phyloP scores from a whole-genome alignment of 2,888 invertebrate genomes.

The Netelia virgata region DNA sequence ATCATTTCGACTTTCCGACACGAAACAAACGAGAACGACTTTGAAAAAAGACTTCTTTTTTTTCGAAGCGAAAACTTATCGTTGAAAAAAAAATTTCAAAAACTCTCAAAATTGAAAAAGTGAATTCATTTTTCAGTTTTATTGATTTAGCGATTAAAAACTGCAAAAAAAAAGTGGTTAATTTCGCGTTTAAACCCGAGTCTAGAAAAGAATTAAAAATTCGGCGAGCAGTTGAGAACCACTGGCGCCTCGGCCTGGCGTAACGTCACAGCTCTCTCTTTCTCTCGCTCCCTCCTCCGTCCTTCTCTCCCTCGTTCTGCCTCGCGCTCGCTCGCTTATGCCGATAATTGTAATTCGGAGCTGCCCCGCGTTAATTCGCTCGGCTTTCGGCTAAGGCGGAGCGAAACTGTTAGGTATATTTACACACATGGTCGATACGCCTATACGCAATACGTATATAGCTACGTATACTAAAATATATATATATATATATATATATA shows the following conservation, averaged over 20 bases:
- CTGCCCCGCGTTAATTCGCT: conserved; percentile 56
- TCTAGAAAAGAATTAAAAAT: not conserved
- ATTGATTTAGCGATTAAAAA: too few relatives aligned
- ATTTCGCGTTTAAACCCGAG: too few relatives aligned
- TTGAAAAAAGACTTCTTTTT: too few relatives aligned
- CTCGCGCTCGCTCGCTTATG: not conserved
- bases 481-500: conserved; percentile 32
- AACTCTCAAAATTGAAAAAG: too few relatives aligned
- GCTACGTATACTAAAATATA: not conserved
- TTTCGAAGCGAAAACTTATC: too few relatives aligned
- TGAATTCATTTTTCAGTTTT: too few relatives aligned
- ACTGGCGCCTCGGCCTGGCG: not conserved
- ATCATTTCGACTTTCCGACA: too few relatives aligned
- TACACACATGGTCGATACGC: conserved; percentile 3
- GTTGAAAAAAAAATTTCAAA: too few relatives aligned
- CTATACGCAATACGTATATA: not conserved
- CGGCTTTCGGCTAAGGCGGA: conserved; percentile 80
- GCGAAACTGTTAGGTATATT: conserved; percentile 72
- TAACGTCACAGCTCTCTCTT: conserved; percentile 10
- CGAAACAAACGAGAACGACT: too few relatives aligned
- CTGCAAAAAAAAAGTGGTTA: too few relatives aligned
- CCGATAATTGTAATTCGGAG: conserved; percentile 62
- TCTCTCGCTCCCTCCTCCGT: not conserved
- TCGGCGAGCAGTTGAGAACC: conserved; percentile 47
- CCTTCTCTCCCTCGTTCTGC: conserved; percentile 2